Conservation (phyloP, 2,888 invertebrate genomes). For the Eilema caniola region DNA sequence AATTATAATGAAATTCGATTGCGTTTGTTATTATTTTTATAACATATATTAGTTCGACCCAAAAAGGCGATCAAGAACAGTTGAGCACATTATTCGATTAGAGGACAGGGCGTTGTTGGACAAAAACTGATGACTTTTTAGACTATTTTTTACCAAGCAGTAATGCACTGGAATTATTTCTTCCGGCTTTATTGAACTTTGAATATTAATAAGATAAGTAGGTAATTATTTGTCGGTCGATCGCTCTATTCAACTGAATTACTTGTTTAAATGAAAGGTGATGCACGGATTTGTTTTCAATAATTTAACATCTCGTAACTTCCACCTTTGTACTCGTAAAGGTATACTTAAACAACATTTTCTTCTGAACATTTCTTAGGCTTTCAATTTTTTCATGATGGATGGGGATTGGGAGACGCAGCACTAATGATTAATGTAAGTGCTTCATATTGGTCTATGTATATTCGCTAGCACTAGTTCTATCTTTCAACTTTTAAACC, state of each 20-base stretch:
- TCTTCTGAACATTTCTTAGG: not conserved
- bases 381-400: not conserved
- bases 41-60: no score
- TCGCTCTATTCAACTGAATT: not conserved
- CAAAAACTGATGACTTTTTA: not conserved
- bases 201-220: not conserved
- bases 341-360: not conserved
- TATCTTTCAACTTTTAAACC: not conserved
- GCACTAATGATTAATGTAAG: not conserved
- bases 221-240: not conserved
- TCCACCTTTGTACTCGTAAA: not conserved
- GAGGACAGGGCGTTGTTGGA: not conserved
- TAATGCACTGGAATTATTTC: not conserved
- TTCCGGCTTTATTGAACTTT: conserved; percentile 3
- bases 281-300: not conserved
- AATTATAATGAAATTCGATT: no score
- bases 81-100: not conserved
- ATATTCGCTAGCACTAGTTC: not conserved
- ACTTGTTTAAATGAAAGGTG: not conserved
- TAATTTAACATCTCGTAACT: not conserved
- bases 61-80: no score
- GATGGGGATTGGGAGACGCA: no score
- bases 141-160: not conserved
- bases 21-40: no score
- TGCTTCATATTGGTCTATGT: not conserved